These are phyloP conservation scores for Plemyria rubiginata DNA, from an alignment of 2,888 invertebrate species.

Conservation along the genomic window DNA sequence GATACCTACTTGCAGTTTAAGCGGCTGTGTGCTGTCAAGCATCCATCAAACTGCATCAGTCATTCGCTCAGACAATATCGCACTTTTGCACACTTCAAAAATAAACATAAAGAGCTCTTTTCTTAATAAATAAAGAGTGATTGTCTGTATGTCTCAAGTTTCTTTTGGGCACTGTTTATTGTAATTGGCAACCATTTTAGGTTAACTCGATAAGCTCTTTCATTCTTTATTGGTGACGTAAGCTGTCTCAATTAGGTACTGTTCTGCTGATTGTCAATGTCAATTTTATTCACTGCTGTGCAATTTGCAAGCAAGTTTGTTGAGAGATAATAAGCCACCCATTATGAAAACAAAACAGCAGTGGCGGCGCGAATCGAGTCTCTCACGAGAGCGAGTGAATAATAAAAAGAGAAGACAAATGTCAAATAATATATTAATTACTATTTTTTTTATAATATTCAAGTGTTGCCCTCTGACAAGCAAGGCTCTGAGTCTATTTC, in stretches of 20 bases:
- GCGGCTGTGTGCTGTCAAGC: too few species aligned
- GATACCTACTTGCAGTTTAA: too few species aligned
- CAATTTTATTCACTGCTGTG: conserved; percentile 1
- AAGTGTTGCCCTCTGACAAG: too few species aligned
- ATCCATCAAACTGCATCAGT: neutral
- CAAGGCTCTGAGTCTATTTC: too few species aligned
- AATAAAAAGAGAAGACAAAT: too few species aligned
- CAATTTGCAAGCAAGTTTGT: neutral
- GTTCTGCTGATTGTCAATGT: conserved; percentile 10
- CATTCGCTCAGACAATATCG: neutral
- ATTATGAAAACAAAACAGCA: too few species aligned
- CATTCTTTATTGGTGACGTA: conserved; percentile 24
- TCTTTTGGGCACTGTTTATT: conserved; percentile 31
- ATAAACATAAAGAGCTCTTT: conserved; percentile 5
- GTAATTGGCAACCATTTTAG: conserved; percentile 30
- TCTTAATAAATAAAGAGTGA: conserved; percentile 24
- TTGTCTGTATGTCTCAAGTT: conserved; percentile 24
- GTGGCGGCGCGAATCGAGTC: too few species aligned
- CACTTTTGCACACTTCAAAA: neutral
- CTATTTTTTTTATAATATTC: too few species aligned
- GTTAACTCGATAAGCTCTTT: conserved; percentile 28
- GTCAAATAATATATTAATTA: too few species aligned
- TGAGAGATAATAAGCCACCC: too few species aligned
- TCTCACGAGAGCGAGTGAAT: too few species aligned
- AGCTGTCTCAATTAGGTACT: conserved; percentile 5